These are phyloP conservation scores for Cromileptes altivelis DNA, from an alignment of 2,113 vertebrate species.

Conservation along the genomic window DNA sequence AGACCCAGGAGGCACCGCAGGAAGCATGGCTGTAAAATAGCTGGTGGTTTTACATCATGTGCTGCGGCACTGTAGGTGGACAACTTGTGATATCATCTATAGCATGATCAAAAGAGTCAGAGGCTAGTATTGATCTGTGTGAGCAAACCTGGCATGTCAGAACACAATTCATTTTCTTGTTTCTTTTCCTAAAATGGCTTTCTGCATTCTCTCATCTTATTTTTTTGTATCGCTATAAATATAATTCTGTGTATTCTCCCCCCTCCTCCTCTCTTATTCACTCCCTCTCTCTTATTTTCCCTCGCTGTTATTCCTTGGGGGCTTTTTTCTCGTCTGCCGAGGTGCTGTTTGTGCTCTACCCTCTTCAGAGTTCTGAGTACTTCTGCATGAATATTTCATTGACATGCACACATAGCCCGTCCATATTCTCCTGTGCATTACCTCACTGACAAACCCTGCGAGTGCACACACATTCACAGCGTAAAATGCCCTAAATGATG, in stretches of 20 bases:
- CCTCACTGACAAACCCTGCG: constrained; percentile 43
- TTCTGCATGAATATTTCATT: constrained; percentile 79
- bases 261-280: constrained; percentile 23
- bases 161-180: background rate
- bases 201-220: constrained; percentile 23
- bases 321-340: constrained; percentile 57
- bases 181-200: constrained; percentile 28
- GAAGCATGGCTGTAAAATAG: constrained; percentile 3
- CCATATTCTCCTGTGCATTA: constrained; percentile 64
- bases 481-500: constrained; percentile 50
- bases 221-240: constrained; percentile 56
- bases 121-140: constrained; percentile 20
- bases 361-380: constrained; percentile 74
- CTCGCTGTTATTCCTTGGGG: constrained; percentile 49
- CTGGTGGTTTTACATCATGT: background rate
- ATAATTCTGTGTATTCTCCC: constrained; percentile 41
- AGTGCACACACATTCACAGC: background rate
- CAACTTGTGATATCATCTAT: background rate
- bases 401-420: constrained; percentile 48
- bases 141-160: background rate
- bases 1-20: constrained; percentile 7
- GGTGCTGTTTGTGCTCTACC: constrained; percentile 70
- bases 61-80: constrained; percentile 1
- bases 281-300: constrained; percentile 37
- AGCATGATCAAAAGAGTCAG: constrained; percentile 12